phyloP scores from a whole-genome alignment of 1,140 invertebrate species.

The Copidosoma floridanum region DNA sequence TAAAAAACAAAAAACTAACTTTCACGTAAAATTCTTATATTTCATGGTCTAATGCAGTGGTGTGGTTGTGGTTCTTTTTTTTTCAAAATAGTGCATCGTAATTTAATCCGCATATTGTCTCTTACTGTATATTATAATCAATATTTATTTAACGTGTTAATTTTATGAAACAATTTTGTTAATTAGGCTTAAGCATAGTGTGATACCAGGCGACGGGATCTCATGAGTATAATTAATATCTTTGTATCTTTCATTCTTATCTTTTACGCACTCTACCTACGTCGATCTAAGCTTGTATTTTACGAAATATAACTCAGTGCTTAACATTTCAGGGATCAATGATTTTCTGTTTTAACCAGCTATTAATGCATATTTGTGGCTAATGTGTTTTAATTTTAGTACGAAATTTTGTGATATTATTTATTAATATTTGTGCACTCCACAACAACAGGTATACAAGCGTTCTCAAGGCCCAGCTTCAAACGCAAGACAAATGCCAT shows the following conservation, averaged over 20 bases:
- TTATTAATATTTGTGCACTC: slow-evolving; percentile 20
- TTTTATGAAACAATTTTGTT: slow-evolving; percentile 10
- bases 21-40: no score
- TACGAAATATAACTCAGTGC: slow-evolving; percentile 19
- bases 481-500: no score
- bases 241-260: not conserved
- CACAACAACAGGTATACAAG: slow-evolving; percentile 17
- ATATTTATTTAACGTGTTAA: not conserved
- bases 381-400: slow-evolving; percentile 9
- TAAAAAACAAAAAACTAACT: no score
- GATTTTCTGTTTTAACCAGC: slow-evolving; percentile 14
- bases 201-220: not conserved
- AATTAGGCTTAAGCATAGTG: not conserved
- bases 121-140: slow-evolving; percentile 19
- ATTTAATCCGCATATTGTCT: slow-evolving; percentile 7
- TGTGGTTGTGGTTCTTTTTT: slow-evolving; percentile 22
- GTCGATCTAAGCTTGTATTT: no score
- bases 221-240: slow-evolving; percentile 8
- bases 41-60: slow-evolving; percentile 3
- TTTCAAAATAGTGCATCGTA: slow-evolving; percentile 5
- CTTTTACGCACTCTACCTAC: slow-evolving; percentile 10
- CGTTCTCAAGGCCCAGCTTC: slow-evolving; percentile 25
- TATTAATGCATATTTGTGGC: slow-evolving; percentile 24
- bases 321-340: slow-evolving; percentile 13
- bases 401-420: not conserved